Percentiles rank a stretch among this genome's conserved stretches.
These are phyloP conservation scores for Odontamblyopus lacepedii DNA, from an alignment of 2,797 vertebrate species.

Conservation along the genomic window DNA sequence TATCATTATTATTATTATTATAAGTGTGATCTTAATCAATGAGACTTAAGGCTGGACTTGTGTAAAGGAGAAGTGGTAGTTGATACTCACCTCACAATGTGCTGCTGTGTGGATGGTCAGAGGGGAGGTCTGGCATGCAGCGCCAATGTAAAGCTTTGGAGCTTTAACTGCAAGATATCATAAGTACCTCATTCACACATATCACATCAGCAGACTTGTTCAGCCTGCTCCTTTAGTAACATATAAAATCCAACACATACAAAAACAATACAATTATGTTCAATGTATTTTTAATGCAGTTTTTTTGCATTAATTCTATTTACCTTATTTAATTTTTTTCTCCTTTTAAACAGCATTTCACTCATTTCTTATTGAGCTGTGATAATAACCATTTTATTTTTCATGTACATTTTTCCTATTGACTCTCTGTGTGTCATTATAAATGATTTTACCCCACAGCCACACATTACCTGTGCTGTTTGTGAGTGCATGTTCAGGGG, in stretches of 20 bases:
- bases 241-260: background rate
- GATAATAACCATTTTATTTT: too few species aligned
- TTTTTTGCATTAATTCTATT: too few species aligned
- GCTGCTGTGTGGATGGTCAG: background rate
- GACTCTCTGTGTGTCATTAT: background rate
- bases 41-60: too few species aligned
- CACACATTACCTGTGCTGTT: background rate
- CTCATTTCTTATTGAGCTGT: too few species aligned
- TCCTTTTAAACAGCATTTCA: too few species aligned
- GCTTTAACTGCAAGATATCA: background rate
- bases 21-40: too few species aligned
- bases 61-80: too few species aligned
- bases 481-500: constrained; percentile 22
- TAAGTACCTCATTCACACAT: background rate
- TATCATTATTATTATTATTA: too few species aligned
- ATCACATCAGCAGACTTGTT: background rate
- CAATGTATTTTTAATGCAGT: too few species aligned
- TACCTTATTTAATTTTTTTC: too few species aligned
- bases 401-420: too few species aligned
- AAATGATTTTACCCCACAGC: background rate
- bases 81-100: background rate
- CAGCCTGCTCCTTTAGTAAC: background rate
- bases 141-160: background rate
- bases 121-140: background rate
- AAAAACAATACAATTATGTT: too few species aligned